Base-by-base conservation (phyloP, 2,888 invertebrate genomes). In the Flexamia atlantica region DNA sequence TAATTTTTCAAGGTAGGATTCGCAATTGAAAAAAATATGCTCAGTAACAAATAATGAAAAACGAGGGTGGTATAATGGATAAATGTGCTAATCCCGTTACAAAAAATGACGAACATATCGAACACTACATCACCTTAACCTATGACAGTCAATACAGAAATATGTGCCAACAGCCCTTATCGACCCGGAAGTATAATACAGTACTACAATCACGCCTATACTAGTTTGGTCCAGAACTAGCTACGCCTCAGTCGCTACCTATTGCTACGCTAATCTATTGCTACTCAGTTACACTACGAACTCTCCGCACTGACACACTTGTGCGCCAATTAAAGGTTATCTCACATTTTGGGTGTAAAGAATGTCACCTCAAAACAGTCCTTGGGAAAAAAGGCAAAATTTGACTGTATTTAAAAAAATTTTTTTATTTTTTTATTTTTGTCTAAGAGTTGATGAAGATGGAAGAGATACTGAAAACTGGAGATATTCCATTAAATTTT, bases 191-290 rank as follows among this genome's bases (percentile, higher is more conserved):
- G 70, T 70, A 70, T 70, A 40, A 23, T 68, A 68, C 68, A 30
- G 4, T 68, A 68, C 30, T 30, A 53, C 14, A 53, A 57, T 23
- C 28, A 68, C 17, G 7, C 20, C 70, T 70, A 36, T 20, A 70
- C 70, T 70, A 70, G 36, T 36, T 68, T 70, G 70, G 70, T 70
- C 70, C 70, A 70, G 40, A 36, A 70, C 40, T 70, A 70, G 40
- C 36, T 70, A 70, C 36, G 28, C 28, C 25, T 64, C 30, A 64
- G 64, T 64, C 64, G 20, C 64, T 64, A 64, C 30, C 57, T 57
- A 30, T 64, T 30, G 64, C 64, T 53, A 53, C 23, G 14, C 53
- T 64, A 64, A 28, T 14, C 64, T 64, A 64, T 64, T 64, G 64
- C 64, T 64, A 64, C 25, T 28, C 25, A 3, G 28, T 64, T 2